Base-by-base conservation (phyloP, 2,888 invertebrate genomes). In the Stenodera caucasica region DNA sequence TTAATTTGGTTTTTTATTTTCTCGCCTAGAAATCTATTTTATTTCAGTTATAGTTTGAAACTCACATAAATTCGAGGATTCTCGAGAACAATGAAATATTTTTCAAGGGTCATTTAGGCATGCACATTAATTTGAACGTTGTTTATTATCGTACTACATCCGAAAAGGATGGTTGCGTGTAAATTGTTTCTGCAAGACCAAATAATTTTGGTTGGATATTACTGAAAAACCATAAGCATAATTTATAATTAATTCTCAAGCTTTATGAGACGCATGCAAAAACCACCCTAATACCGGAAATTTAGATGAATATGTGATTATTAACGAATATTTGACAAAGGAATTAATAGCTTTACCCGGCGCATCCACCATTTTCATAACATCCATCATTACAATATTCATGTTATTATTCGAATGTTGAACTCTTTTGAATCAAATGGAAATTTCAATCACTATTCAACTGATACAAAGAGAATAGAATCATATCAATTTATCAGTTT, bases 121-220 rank as follows among this genome's bases (percentile, higher is more conserved):
- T 45, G n/a, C 45, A 45, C 23, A 45, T 45, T 45, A 45, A 45
- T 45, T 11, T 23, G 1, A 11, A 23, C 45, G 12, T 12, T 45
- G 45, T 57, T 57, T 52, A 45, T 57, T 53, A 57, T 12, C 45
- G 21, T 49, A 51, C 18, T 50, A 49, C 49, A 45, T n/a, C n/a
- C 18, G 6, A 18, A 23, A 45, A 45, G 5, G 45, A 12, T 45
- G 23, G 23, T 23, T 45, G 45, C 45, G 45, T 21, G 45, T 45
- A 12, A 21, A 45, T 21, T 21, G 4, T 45, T 45, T 45, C 21
- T 2, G 11, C 8, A 4, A 7, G 15, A 15, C 6, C 32, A 32
- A 52, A 52, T 52, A 32, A 52, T 11, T 11, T 6, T 8, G 26
- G 3, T 26, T 26, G 2, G 2, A 5, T 5, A 1, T 9, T 11